These are phyloP conservation scores for Eupithecia abbreviata DNA, from an alignment of 2,888 invertebrate genomes.

Conservation along the genomic window DNA sequence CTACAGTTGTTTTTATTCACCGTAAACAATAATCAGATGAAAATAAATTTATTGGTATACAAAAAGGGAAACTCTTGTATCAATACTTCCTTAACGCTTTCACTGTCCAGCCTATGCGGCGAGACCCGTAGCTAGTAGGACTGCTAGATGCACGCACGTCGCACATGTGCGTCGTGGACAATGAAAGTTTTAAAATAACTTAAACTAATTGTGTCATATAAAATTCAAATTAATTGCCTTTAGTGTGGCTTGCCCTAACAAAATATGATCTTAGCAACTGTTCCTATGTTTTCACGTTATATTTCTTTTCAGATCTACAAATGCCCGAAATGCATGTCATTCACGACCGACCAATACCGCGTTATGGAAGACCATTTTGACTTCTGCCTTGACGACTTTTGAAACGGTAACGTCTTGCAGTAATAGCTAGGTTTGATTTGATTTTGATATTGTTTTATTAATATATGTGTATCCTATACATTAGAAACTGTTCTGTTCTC, in stretches of 20 bases:
- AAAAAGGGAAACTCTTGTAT: too few relatives aligned
- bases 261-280: not conserved
- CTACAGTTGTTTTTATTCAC: too few relatives aligned
- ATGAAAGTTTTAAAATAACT: too few relatives aligned
- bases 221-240: too few relatives aligned
- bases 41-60: too few relatives aligned
- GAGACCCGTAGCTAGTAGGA: too few relatives aligned
- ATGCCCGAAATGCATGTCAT: conserved; percentile 74
- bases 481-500: not conserved
- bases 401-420: conserved; percentile 17
- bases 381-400: conserved; percentile 74
- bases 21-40: too few relatives aligned
- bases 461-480: not conserved
- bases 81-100: too few relatives aligned
- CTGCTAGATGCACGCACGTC: too few relatives aligned
- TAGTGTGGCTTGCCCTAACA: not conserved
- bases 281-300: not conserved
- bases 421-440: not conserved
- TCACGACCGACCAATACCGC: conserved; percentile 66
- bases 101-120: too few relatives aligned
- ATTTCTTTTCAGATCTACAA: conserved; percentile 65
- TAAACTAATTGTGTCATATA: too few relatives aligned
- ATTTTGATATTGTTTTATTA: not conserved
- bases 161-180: too few relatives aligned
- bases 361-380: conserved; percentile 75